phyloP scores from a whole-genome alignment of 2,797 vertebrate species.

The Triplophysa bombifrons region DNA sequence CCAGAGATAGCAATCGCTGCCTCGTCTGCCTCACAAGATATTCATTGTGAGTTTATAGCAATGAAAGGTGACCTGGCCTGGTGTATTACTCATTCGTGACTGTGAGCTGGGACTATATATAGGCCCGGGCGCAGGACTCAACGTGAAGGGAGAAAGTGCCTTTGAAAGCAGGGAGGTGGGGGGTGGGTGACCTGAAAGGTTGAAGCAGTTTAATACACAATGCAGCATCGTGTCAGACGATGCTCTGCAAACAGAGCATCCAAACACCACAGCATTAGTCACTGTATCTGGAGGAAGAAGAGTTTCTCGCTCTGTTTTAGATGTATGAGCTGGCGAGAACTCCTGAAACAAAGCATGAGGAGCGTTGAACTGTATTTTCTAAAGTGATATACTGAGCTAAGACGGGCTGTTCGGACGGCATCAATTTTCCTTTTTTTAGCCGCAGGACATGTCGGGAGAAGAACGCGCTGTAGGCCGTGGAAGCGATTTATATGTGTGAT shows the following conservation, averaged over 20 bases:
- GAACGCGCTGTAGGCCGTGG: background rate
- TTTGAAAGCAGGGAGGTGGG: constrained; percentile 19
- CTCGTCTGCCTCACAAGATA: background rate
- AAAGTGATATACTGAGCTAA: constrained; percentile 9
- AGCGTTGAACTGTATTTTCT: background rate
- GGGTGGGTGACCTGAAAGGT: constrained; percentile 25
- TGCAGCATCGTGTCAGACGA: constrained; percentile 14
- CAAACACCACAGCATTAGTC: constrained; percentile 23
- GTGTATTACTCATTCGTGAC: constrained; percentile 52
- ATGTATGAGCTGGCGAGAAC: background rate
- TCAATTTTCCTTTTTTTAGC: background rate
- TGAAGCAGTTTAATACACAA: constrained; percentile 30
- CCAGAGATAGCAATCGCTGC: constrained; percentile 12
- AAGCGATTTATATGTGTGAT: background rate
- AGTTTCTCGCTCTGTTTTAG: constrained; percentile 11
- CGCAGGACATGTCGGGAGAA: background rate
- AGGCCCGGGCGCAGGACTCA: constrained; percentile 42
- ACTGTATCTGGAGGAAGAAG: constrained; percentile 19
- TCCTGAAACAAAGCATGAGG: constrained; percentile 26
- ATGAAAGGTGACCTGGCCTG: constrained; percentile 53
- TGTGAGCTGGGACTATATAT: constrained; percentile 51
- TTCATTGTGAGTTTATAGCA: constrained; percentile 26
- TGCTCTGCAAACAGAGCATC: constrained; percentile 4
- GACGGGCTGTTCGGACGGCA: background rate
- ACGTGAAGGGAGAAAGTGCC: constrained; percentile 45